phyloP scores from a whole-genome alignment of 1,140 invertebrate species.

The Telenomus remus region DNA sequence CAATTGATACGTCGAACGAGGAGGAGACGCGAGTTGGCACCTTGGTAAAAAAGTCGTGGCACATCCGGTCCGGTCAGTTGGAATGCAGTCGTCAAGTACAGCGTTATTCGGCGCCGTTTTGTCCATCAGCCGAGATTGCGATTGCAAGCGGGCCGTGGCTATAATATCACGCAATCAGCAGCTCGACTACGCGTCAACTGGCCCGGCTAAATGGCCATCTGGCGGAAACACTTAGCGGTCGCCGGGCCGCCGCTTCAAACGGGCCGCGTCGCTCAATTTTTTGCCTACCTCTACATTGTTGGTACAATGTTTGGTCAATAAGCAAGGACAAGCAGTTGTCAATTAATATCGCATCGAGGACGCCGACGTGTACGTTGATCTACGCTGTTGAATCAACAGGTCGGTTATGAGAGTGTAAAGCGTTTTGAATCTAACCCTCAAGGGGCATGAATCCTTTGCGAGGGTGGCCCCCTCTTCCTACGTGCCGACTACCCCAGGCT shows the following conservation, averaged over 20 bases:
- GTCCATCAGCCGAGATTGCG: slow-evolving; percentile 67
- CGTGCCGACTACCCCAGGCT: slow-evolving; percentile 32
- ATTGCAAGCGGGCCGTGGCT: slow-evolving; percentile 68
- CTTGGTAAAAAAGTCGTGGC: slow-evolving; percentile 62
- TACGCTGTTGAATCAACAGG: slow-evolving; percentile 70
- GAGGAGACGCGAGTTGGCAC: slow-evolving; percentile 11
- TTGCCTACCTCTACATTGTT: slow-evolving; percentile 32
- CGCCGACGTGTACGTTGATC: slow-evolving; percentile 5
- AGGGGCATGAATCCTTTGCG: slow-evolving; percentile 69
- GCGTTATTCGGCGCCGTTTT: slow-evolving; percentile 67
- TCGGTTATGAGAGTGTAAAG: slow-evolving; percentile 74
- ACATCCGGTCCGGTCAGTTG: slow-evolving; percentile 62
- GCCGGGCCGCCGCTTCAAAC: slow-evolving; percentile 28
- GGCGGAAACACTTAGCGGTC: slow-evolving; percentile 50
- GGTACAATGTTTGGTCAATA: slow-evolving; percentile 24
- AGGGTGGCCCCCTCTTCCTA: slow-evolving; percentile 57
- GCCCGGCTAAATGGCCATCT: slow-evolving; percentile 44
- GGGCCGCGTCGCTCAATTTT: slow-evolving; percentile 32
- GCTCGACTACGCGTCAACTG: slow-evolving; percentile 14
- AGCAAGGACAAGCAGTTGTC: slow-evolving; percentile 4
- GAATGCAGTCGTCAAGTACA: slow-evolving; percentile 66
- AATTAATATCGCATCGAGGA: slow-evolving; percentile 19
- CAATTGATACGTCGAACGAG: slow-evolving; percentile 16
- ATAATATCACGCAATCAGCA: slow-evolving; percentile 70
- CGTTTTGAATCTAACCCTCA: slow-evolving; percentile 73